Evolutionary conservation across 2,113 vertebrate genomes (phyloP).

Genomic region (Grus americana): DNA sequence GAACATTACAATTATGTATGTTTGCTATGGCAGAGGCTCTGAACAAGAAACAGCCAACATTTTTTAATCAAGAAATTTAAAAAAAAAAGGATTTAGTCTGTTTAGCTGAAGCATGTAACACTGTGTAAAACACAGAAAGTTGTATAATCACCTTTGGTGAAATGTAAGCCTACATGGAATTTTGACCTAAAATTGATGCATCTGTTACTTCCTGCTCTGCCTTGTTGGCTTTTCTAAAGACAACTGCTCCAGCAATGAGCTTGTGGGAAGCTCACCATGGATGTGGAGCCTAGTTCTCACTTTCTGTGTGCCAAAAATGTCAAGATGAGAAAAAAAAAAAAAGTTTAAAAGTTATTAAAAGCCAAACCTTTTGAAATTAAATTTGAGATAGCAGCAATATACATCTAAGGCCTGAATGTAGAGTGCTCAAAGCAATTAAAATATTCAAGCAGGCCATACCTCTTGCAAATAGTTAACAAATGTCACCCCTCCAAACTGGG

Average conservation of each 20-base stretch:
- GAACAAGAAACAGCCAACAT: background rate
- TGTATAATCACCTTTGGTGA: background rate
- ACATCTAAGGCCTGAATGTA: background rate
- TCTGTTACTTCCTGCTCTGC: background rate
- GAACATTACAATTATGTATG: background rate
- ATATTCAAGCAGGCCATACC: background rate
- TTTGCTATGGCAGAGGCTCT: background rate
- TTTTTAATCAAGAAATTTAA: background rate
- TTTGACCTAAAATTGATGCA: background rate
- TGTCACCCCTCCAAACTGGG: rapidly evolving
- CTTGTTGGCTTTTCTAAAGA: background rate
- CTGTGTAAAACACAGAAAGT: background rate
- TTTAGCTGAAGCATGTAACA: background rate
- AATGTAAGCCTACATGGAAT: background rate
- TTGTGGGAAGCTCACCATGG: background rate
- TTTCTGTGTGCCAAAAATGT: background rate
- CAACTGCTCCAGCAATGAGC: background rate
- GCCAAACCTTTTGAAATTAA: background rate
- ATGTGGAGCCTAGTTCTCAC: background rate
- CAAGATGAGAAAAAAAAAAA: background rate
- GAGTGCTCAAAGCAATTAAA: background rate
- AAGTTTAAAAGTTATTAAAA: background rate
- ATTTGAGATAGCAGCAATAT: background rate
- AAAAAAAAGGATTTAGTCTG: background rate
- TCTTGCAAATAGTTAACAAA: background rate